Evolutionary conservation across 2,797 vertebrate genomes (phyloP).

Genomic region (Trematomus bernacchii): DNA sequence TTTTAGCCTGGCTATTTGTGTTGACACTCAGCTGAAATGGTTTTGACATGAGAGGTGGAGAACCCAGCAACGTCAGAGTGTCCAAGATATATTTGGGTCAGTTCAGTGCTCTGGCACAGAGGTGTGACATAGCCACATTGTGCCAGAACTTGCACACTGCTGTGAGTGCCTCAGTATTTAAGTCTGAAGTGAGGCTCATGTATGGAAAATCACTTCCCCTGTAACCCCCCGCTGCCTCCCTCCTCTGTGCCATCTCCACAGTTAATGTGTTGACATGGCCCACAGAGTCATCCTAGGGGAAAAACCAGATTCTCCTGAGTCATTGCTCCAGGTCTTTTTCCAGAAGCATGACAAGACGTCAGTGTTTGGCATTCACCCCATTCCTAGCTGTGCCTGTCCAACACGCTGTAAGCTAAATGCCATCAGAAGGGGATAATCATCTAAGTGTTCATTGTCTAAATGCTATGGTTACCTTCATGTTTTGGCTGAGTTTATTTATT

Average conservation of each 20-base stretch:
- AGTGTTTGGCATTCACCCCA: slow-evolving; percentile 54
- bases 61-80: slow-evolving; percentile 43
- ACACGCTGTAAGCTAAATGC: slow-evolving; percentile 56
- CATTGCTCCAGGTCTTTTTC: slow-evolving; percentile 60
- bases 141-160: slow-evolving; percentile 70
- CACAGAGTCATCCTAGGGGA: slow-evolving; percentile 64
- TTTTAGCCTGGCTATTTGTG: slow-evolving; percentile 31
- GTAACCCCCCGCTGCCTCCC: slow-evolving; percentile 33
- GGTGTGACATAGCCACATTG: slow-evolving; percentile 69
- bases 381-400: slow-evolving; percentile 24
- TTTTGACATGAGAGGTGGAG: slow-evolving; percentile 52
- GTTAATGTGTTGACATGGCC: slow-evolving; percentile 60
- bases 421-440: slow-evolving; percentile 58
- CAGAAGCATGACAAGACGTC: slow-evolving; percentile 57
- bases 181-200: slow-evolving; percentile 55
- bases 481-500: slow-evolving; percentile 43
- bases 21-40: slow-evolving; percentile 40
- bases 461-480: slow-evolving; percentile 46
- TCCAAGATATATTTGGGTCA: slow-evolving; percentile 77
- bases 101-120: slow-evolving; percentile 53
- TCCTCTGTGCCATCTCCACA: slow-evolving; percentile 19
- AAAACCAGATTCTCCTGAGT: slow-evolving; percentile 64
- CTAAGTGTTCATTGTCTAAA: slow-evolving; percentile 61
- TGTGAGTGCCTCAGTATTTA: slow-evolving; percentile 63
- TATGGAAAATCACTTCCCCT: slow-evolving; percentile 70